Base-by-base conservation (phyloP, 2,113 vertebrate species). In the Chlorocebus sabaeus region DNA sequence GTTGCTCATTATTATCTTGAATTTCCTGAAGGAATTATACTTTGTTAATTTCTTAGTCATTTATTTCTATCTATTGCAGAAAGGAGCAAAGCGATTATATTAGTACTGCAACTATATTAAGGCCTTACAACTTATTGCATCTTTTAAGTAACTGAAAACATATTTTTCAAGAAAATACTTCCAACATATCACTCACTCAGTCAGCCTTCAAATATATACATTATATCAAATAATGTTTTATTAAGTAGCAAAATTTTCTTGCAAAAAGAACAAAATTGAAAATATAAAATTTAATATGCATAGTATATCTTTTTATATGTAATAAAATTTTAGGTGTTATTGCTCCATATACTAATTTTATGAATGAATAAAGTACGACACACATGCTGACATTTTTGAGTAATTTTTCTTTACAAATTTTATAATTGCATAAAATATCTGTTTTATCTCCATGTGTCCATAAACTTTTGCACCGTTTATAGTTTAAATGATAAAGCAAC, bases 11-110 rank as follows among this genome's bases (percentile, higher is more conserved):
- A 88, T 90, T 70, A 64, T 38, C n/a, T 94, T 79, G 22, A 9
- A 82, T 92, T 90, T 90, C 9, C 50, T 80, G 72, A 96, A 67
- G 20, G 2, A 97, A 83, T 96, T 92, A 35, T n/a, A 45, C 2
- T 84, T 76, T 94, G 5, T 78, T 64, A 83, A 76, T 81, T 95
- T 92, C 32, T 55, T 25, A 80, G 32, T 43, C 8, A 73, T 27
- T 78, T 55, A 73, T n/a, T 82, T 55, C 61, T 75, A 16, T 88
- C 9, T 55, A 2, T 7, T 70, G 4, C 13, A 89, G 35, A 89
- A 84, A 83, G 18, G 30, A 14, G 13, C 17, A 40, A 76, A 61
- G 67, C 55, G 35, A 80, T 68, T 48, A 27, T 4, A 82, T 35
- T 92, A 59, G 11, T 68, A 6, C 3, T 73, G 17, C 3, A 92